Conservation (phyloP, 2,797 vertebrate species). For the Pantherophis vulpinus region DNA sequence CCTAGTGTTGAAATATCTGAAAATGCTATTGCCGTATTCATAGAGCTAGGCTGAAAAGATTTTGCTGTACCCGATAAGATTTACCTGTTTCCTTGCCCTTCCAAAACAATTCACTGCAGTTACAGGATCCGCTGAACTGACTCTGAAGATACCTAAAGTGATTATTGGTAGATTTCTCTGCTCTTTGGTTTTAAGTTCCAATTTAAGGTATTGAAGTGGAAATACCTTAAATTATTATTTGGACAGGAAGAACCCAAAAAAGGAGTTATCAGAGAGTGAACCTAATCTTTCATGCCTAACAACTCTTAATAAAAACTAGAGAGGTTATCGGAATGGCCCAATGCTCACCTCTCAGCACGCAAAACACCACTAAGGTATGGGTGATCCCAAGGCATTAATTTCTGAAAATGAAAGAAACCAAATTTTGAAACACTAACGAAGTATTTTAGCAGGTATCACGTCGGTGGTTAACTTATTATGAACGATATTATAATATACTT, state of each 20-base stretch:
- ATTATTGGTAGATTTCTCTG: background rate
- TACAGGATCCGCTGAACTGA: background rate
- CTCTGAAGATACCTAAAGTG: background rate
- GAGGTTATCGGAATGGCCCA: background rate
- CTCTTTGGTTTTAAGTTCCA: background rate
- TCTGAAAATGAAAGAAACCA: conserved; percentile 70
- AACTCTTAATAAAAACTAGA: background rate
- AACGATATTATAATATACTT: too few relatives aligned
- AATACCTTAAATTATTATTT: background rate
- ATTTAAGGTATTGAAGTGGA: background rate
- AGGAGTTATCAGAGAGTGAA: background rate
- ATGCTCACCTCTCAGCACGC: conserved; percentile 89
- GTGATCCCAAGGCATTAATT: conserved; percentile 97
- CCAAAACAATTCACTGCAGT: background rate
- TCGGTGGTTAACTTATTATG: background rate
- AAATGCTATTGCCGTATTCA: background rate
- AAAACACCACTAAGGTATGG: conserved; percentile 90
- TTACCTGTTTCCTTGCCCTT: background rate
- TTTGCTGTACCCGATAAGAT: background rate
- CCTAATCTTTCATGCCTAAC: background rate
- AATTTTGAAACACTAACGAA: conserved; percentile 22
- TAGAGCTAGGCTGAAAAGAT: background rate
- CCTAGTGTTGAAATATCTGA: conserved; percentile 21
- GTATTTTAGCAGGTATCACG: background rate
- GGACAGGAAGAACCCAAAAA: background rate